phyloP scores from a whole-genome alignment of 2,888 invertebrate species.

The Meteorus colon region DNA sequence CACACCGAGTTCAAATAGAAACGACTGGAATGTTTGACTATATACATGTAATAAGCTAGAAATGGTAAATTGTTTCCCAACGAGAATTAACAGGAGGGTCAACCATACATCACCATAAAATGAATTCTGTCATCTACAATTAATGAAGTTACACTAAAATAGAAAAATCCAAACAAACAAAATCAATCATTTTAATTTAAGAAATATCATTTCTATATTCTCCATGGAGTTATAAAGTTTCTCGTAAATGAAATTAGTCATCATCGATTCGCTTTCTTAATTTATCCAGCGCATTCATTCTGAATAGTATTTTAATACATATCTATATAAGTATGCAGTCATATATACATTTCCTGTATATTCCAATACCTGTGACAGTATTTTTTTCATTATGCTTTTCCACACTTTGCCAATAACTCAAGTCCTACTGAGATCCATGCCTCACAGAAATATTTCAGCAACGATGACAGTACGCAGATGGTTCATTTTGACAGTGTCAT shows the following conservation, averaged over 20 bases:
- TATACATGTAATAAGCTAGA: neutral
- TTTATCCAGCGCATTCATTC: neutral
- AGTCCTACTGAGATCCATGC: constrained; percentile 52
- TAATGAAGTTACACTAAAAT: neutral
- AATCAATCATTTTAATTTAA: too few species aligned
- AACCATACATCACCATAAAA: neutral
- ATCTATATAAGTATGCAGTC: neutral
- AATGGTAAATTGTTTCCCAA: neutral
- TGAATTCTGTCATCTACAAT: neutral
- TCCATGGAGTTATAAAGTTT: too few species aligned
- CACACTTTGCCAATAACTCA: constrained; percentile 57
- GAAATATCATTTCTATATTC: too few species aligned
- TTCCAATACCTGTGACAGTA: constrained; percentile 55
- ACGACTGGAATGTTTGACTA: constrained; percentile 29
- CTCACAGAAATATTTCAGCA: constrained; percentile 54
- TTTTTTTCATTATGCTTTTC: constrained; percentile 56
- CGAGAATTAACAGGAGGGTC: neutral
- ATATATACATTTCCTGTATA: constrained; percentile 13
- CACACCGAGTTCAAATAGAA: constrained; percentile 31
- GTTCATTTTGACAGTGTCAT: constrained; percentile 56
- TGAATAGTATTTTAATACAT: constrained; percentile 44
- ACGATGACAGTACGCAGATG: constrained; percentile 57
- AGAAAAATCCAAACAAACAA: too few species aligned
- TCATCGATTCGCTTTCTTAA: too few species aligned
- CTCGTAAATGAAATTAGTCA: too few species aligned